Evolutionary conservation across 2,888 invertebrate species (phyloP), one percentile per base, ranked within the genome.

Genomic region (Stegana nigrithorax): DNA sequence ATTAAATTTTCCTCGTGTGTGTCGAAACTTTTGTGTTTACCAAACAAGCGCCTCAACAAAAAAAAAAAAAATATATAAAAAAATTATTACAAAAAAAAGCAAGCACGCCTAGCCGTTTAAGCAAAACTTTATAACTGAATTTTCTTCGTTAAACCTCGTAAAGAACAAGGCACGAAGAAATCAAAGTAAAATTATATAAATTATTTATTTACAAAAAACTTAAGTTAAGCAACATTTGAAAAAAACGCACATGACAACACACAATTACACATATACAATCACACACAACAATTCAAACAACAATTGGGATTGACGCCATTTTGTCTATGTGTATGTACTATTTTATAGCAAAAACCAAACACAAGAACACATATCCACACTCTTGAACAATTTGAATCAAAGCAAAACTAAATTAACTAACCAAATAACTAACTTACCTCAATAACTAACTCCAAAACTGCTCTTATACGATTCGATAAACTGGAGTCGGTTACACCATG

Each of bases 401-500:
- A 19, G 7, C 36, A 36, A 36, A 29, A 56, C 53, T 32, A 29
- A 21, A 25, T 21, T 17, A 7, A 42, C 50, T 39, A 42, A 26
- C 26, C 51, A 50, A n/a, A 21, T 56, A 29, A 53, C 63, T 39
- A 25, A 62, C 51, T 59, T 71, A 63, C 55, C 66, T 47, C 47
- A 58, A 65, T 39, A 25, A 62, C 51, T 59, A 70, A 63, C 55
- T 64, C 53, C 47, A 58, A 29, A 57, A 63, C 29, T 10, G 39
- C n/a, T n/a, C 17, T 39, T 59, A 62, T 42, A 2, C 57, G 17
- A 39, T 39, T 25, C 56, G 21, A 27, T 32, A 56, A 39, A 29
- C 77, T 81, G 78, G 88, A 95, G 95, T 95, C 92, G 95, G 95
- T 91, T 95, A 95, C 92, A 95, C 95, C 90, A 95, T 95, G 94